Base-by-base conservation (phyloP, 2,113 vertebrate species). In the Apistogramma diplotaenia region DNA sequence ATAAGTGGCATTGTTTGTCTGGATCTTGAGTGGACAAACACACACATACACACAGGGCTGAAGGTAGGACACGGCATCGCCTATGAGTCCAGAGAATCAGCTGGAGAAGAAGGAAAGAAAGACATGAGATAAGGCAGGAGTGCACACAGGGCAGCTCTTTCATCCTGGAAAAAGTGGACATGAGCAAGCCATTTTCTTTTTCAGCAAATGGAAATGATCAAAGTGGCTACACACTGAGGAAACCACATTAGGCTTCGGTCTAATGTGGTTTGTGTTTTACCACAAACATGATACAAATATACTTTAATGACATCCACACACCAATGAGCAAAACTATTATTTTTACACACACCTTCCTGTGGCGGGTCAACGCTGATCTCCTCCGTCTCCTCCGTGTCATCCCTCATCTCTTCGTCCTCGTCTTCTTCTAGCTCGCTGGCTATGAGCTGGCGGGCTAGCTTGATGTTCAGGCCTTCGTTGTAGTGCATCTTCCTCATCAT, bases 401-500 rank as follows among this genome's bases (percentile, higher is more conserved):
- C 97, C 56, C 78, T 94, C 97, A 98, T 98, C 87, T 98, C 97
- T 74, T 96, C 93, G 2, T 97, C 97, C 2, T 96, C 96, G 0
- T 96, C 96, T 0, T 96, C 95, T 5, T 95, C 95, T 2, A 98
- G 95, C 70, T 99, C 98, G 72, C 96, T 98, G 83, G 96, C 98
- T 62, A 99, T 98, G 85, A 99, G 95, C 58, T 99, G 97, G 49
- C 97, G 96, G 78, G 97, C 98, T 86, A 99, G 90, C 88, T 97
- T 98, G 90, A 99, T 99, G 94, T 99, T 99, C 82, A 98, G 92
- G 73, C 95, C 98, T 93, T 99, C 98, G 6, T 99, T 98, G 91
- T 99, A 99, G 85, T 99, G 98, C 96, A 97, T 97, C 89, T 99
- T 99, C 84, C 98, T 96, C 96, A 97, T 98, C 97, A 98, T 98